Base-by-base conservation (phyloP, 2,113 vertebrate species). In the Atherinomorus stipes region DNA sequence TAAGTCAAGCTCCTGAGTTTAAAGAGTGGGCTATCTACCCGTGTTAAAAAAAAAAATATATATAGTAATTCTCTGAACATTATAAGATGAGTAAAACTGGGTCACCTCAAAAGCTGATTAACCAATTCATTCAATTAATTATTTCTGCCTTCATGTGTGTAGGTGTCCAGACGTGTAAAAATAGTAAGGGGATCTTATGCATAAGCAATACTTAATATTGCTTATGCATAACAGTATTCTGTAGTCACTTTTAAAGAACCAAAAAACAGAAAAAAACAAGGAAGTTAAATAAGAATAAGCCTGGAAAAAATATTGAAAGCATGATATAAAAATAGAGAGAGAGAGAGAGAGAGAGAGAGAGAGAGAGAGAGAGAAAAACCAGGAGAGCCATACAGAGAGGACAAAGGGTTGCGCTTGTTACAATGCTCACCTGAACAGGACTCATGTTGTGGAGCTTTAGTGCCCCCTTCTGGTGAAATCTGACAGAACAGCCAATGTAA, bases 391-490 rank as follows among this genome's bases (percentile, higher is more conserved):
- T 28, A 74, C 22, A 31, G 23, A 81, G 59, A 71, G 53, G 57
- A 74, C 61, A 61, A 16, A 68, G 49, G 78, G 53, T 53, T 62
- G 52, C 53, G 40, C 61, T 34, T 54, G 53, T 23, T 62, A 79
- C 38, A 13, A 50, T 12, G 57, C 87, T 62, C 89, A 96, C 95
- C 94, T 95, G 91, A 68, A 95, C 53, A 42, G 93, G 91, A 58
- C 93, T 91, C 75, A 92, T 95, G 88, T 92, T 94, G 72, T 97
- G 95, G 92, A 94, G 90, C 84, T 95, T 96, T 31, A 96, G 91
- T 95, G 96, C 94, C 92, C 96, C 96, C 95, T 95, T 96, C 91
- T 96, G 96, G 90, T 96, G 95, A 57, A 96, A 94, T 83, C 65
- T 96, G 71, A 91, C 82, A 90, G 96, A 97, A 71, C 95, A 97